phyloP scores from a whole-genome alignment of 2,888 invertebrate genomes.

The Pterobdella sp. region DNA sequence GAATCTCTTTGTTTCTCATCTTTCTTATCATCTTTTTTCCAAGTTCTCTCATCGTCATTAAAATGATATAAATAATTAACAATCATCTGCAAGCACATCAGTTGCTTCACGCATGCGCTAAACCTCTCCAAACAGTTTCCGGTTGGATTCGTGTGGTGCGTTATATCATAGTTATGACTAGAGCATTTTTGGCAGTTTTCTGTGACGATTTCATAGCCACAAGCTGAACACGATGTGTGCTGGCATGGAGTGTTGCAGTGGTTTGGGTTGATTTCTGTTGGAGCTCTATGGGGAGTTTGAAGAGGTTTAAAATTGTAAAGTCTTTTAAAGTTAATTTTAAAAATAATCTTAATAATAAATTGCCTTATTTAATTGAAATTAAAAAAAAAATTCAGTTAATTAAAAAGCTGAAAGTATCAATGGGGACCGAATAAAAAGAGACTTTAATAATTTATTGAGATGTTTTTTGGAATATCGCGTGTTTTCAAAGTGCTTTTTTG shows the following conservation, averaged over 20 bases:
- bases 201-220: neutral
- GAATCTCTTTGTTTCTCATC: no score
- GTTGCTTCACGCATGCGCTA: neutral
- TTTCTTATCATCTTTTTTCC: neutral
- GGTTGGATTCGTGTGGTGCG: neutral
- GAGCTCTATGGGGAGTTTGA: conserved; percentile 1
- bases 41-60: neutral
- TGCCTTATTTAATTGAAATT: no score
- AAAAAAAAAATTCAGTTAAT: no score
- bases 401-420: no score
- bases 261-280: neutral
- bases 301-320: no score
- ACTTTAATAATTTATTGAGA: no score
- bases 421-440: no score
- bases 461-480: no score
- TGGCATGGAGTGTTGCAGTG: conserved; percentile 2
- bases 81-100: conserved; percentile 7
- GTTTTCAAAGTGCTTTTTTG: no score
- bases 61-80: neutral
- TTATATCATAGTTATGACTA: neutral
- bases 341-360: no score
- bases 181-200: neutral
- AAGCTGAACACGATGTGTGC: conserved; percentile 24
- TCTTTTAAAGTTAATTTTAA: no score
- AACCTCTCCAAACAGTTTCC: conserved; percentile 9